Evolutionary conservation across 2,113 vertebrate species (phyloP), one percentile per base, ranked within the genome.

Genomic region (Speoplatyrhinus poulsoni): DNA sequence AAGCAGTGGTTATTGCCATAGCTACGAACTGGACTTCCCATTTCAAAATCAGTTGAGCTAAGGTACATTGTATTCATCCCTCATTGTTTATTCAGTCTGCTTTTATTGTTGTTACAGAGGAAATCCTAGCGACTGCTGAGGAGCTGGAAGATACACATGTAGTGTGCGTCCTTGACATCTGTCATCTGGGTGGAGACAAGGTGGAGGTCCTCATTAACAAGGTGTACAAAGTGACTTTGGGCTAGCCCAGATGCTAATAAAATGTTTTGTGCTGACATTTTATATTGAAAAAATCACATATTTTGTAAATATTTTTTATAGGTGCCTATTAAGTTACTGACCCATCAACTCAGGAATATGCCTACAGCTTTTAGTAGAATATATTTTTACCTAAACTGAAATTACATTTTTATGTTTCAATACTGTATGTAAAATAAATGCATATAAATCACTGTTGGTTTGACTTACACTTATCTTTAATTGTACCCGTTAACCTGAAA

Each of bases 201-300:
- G 84, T 94, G 16, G 95, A 98, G 87, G 90, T 95, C 58, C 83
- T 92, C 80, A 87, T 98, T 79, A 93, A 87, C 78, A 96, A 94
- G 87, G 85, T 96, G 67, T 97, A 96, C 87, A 87, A 67, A 76
- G 67, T 89, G 61, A 82, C 61, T 36, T 60, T 74, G 1, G 8
- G 48, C 8, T 82, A 36, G 2, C 26, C 26, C 26, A 26, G 32
- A 11, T 33, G 48, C 32, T 32, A 48, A 11, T 52, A 15, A 11
- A 52, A n/a, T 52, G 15, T 12, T 52, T 32, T 32, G 26, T 26
- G 19, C 19, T 12, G 17, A 36, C 8, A 9, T 59, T 36, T 16
- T 12, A 13, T 26, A 26, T 26, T 26, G n/a, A 3, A 26, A 26
- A 26, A 26, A 26, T 26, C 4, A 12, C 50, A 9, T 5, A n/a